Percentiles rank a stretch among this genome's conserved stretches.
Conservation (phyloP, 2,113 vertebrate species). For the Vidua chalybeata region DNA sequence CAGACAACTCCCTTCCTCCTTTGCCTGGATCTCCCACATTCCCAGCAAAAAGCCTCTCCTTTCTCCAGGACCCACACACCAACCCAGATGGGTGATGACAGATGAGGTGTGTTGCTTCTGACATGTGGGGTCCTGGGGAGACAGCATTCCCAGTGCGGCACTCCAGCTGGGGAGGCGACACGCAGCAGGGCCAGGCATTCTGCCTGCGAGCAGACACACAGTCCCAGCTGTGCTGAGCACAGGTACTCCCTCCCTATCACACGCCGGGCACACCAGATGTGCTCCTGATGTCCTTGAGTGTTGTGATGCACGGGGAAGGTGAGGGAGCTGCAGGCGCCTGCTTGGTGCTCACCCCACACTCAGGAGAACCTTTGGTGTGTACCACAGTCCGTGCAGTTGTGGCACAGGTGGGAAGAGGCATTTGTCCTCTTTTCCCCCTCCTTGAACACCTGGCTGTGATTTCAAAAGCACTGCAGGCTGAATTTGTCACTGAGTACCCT, state of each 20-base stretch:
- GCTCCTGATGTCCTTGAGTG: background rate
- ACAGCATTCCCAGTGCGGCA: accelerated
- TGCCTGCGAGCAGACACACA: background rate
- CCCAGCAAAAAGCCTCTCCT: background rate
- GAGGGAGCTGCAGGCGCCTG: background rate
- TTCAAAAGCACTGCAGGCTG: background rate
- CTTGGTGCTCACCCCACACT: accelerated
- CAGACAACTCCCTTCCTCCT: background rate
- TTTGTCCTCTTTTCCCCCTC: too few species aligned
- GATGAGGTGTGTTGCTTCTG: accelerated
- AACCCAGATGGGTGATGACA: background rate
- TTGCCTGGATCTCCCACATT: background rate
- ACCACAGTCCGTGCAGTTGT: accelerated
- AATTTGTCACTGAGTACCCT: background rate
- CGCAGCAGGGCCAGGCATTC: background rate
- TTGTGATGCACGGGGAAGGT: accelerated
- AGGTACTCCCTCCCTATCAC: background rate
- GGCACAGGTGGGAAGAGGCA: background rate
- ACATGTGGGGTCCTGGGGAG: background rate
- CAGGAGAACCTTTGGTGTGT: accelerated
- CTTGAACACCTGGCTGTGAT: background rate
- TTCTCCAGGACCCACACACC: background rate
- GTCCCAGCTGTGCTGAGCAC: background rate
- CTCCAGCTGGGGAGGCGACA: background rate
- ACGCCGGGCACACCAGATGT: background rate